These are phyloP conservation scores for Thecocarcelia acutangulata DNA, from an alignment of 2,888 invertebrate genomes.

Conservation along the genomic window DNA sequence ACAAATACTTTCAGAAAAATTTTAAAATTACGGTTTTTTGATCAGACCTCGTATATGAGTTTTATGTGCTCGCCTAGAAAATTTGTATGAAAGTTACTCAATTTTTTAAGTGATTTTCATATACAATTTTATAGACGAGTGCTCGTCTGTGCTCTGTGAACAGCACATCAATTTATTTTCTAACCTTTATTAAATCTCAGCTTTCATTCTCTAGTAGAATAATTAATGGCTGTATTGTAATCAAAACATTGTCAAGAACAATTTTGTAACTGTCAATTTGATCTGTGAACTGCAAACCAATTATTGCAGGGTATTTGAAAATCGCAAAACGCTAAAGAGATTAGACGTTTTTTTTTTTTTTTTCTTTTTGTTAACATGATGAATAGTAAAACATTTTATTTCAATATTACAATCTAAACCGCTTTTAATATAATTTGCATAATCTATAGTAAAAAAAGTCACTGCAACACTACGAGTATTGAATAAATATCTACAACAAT, in stretches of 20 bases:
- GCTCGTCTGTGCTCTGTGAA: no score
- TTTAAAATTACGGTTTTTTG: no score
- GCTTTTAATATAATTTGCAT: conserved; percentile 58
- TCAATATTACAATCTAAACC: conserved; percentile 51
- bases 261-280: conserved; percentile 26
- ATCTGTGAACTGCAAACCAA: not conserved
- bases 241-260: conserved; percentile 23
- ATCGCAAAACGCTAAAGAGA: conserved; percentile 29
- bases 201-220: not conserved
- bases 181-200: not conserved
- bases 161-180: no score
- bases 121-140: no score
- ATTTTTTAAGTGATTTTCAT: no score
- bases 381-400: conserved; percentile 30
- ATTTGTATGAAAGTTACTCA: no score
- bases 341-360: conserved; percentile 11
- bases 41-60: no score
- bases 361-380: not conserved
- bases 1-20: no score
- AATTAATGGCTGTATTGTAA: conserved; percentile 26
- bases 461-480: conserved; percentile 47
- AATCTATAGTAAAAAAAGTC: conserved; percentile 54
- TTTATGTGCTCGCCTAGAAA: no score
- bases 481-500: conserved; percentile 54
- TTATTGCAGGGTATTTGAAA: conserved; percentile 44